phyloP scores from a whole-genome alignment of 2,113 vertebrate species.

The Tautogolabrus adspersus region DNA sequence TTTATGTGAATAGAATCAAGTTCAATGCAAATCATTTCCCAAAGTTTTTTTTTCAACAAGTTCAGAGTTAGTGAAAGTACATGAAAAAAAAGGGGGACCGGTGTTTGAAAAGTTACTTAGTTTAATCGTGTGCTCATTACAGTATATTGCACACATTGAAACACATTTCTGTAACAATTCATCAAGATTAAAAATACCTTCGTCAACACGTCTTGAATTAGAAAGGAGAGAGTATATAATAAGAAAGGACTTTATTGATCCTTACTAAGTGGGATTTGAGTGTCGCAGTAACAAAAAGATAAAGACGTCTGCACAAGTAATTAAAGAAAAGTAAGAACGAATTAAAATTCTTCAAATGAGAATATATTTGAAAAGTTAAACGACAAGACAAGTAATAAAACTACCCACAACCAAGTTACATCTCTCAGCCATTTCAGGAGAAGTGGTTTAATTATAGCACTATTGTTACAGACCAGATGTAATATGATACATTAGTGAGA shows the following conservation, averaged over 20 bases:
- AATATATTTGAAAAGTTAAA: not conserved
- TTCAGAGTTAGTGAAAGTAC: not conserved
- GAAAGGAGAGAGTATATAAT: not conserved
- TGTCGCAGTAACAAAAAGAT: not conserved
- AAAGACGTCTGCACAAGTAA: not conserved
- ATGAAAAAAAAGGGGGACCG: not conserved
- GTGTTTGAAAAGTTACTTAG: not conserved
- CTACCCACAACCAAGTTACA: not conserved
- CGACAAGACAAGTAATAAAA: not conserved
- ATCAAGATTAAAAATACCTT: not conserved
- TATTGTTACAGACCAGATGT: too few relatives aligned
- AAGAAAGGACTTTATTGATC: not conserved
- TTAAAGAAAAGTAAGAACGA: not conserved
- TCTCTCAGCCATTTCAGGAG: too few relatives aligned
- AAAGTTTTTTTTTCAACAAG: conserved; percentile 3
- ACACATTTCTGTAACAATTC: too few relatives aligned
- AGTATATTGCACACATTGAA: too few relatives aligned
- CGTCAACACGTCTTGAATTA: not conserved
- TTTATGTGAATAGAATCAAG: conserved; percentile 22
- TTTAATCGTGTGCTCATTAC: too few relatives aligned
- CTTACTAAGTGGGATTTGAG: not conserved
- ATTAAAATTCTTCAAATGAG: not conserved
- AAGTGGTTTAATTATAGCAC: too few relatives aligned
- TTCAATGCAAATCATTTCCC: conserved; percentile 4
- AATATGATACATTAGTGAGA: too few relatives aligned